phyloP scores from a whole-genome alignment of 2,888 invertebrate species.

The Plebejus anna region DNA sequence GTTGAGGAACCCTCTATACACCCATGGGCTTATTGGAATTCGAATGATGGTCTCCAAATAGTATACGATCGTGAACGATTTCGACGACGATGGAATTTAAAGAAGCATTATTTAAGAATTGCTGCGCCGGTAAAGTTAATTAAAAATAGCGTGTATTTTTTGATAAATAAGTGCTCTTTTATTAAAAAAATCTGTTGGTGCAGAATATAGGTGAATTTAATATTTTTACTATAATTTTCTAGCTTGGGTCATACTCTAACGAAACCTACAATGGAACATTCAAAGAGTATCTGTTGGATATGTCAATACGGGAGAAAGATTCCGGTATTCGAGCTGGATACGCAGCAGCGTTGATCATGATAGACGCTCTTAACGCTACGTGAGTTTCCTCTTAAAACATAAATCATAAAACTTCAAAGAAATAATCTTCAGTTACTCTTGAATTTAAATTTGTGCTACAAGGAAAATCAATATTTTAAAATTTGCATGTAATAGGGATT shows the following conservation, averaged over 20 bases:
- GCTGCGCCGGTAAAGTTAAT: conserved; percentile 53
- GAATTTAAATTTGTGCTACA: no score
- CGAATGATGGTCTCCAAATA: conserved; percentile 44
- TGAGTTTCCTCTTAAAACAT: conserved; percentile 40
- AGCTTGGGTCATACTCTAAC: conserved; percentile 56
- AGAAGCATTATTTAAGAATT: conserved; percentile 52
- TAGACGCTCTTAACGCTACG: conserved; percentile 57
- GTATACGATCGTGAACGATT: conserved; percentile 48
- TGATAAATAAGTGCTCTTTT: not conserved
- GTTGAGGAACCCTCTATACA: conserved; percentile 46
- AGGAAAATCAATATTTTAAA: no score
- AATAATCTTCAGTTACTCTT: no score
- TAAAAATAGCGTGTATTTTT: not conserved
- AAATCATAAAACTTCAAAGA: not conserved
- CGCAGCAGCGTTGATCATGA: conserved; percentile 48
- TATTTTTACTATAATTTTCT: conserved; percentile 27
- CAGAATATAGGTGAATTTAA: not conserved
- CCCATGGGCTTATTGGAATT: conserved; percentile 57
- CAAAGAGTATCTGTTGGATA: conserved; percentile 53
- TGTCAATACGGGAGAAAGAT: conserved; percentile 51
- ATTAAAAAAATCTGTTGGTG: not conserved
- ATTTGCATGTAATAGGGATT: no score
- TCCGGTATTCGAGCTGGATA: conserved; percentile 55
- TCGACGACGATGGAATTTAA: conserved; percentile 50
- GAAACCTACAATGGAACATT: conserved; percentile 54